These are phyloP conservation scores for Coilia nasus DNA, from an alignment of 2,797 vertebrate genomes.

Conservation along the genomic window DNA sequence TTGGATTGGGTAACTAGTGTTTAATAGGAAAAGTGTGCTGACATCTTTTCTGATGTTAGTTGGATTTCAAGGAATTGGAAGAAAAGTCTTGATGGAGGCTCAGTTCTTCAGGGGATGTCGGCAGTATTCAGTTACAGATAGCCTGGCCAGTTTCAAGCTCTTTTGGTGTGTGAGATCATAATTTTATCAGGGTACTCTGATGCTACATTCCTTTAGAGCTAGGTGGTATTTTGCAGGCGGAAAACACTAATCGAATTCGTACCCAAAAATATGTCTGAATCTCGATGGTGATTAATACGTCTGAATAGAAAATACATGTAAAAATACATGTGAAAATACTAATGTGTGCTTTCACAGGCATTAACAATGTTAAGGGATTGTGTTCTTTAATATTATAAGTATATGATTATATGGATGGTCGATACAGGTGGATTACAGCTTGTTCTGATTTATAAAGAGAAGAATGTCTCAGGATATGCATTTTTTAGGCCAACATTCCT, in stretches of 20 bases:
- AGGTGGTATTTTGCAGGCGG: background rate
- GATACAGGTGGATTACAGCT: slow-evolving; percentile 2
- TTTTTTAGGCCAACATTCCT: background rate
- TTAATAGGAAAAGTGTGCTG: background rate
- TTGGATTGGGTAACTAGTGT: background rate
- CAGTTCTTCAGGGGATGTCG: background rate
- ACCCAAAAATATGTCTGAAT: background rate
- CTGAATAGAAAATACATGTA: background rate
- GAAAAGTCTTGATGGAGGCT: background rate
- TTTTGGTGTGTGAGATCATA: background rate
- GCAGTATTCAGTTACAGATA: background rate
- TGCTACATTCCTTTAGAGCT: background rate
- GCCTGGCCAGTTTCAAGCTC: background rate
- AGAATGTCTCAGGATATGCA: background rate
- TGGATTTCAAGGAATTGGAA: background rate
- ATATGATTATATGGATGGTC: background rate
- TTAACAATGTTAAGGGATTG: background rate
- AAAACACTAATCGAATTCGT: background rate
- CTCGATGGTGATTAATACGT: background rate
- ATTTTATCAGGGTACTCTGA: background rate
- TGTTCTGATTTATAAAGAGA: background rate
- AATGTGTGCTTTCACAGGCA: background rate
- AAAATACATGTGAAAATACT: background rate
- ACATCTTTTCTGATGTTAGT: background rate
- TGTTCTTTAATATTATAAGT: background rate